Evolutionary conservation across 2,797 vertebrate species (phyloP).

Genomic region (Fundulus diaphanus): DNA sequence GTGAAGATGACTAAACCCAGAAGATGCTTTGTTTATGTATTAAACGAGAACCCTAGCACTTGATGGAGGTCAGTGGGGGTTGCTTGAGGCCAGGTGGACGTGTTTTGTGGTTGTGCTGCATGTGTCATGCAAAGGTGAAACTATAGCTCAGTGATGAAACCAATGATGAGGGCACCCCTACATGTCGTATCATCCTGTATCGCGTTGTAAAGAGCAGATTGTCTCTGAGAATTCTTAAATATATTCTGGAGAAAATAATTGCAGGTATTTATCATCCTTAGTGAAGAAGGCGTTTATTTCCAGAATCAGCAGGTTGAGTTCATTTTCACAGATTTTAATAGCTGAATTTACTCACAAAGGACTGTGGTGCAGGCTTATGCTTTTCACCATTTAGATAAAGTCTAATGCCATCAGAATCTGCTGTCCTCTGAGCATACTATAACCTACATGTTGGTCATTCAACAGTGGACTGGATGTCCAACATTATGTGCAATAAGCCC

Average conservation of each 20-base stretch:
- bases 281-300: background rate
- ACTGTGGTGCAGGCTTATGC: no score
- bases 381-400: no score
- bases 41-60: no score
- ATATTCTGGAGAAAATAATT: background rate
- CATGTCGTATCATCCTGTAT: background rate
- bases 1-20: background rate
- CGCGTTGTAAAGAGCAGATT: background rate
- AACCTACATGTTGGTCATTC: no score
- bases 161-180: background rate
- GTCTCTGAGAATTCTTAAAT: background rate
- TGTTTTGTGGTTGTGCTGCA: background rate
- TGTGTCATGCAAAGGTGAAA: background rate
- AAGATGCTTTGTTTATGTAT: background rate
- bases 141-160: background rate
- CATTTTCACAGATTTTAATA: no score
- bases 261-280: background rate
- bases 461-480: no score
- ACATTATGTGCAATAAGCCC: no score
- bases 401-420: no score
- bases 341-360: no score
- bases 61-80: background rate
- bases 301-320: background rate
- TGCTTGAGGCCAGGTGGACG: background rate
- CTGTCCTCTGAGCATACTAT: no score